phyloP scores from a whole-genome alignment of 2,797 vertebrate species.

The Macropodus opercularis region DNA sequence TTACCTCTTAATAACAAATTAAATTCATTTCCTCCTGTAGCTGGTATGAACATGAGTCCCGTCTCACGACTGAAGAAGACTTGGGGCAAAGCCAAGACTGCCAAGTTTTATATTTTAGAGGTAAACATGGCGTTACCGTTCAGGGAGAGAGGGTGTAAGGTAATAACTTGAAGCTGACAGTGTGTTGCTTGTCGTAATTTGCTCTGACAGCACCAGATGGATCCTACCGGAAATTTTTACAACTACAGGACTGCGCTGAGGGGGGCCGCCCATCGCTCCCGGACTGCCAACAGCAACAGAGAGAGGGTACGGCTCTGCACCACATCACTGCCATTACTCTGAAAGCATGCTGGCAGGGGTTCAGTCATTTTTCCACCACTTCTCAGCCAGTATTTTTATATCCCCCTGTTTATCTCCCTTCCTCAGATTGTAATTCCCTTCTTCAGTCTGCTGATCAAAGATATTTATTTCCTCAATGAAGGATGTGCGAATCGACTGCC shows the following conservation, averaged over 20 bases:
- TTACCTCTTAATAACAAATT: background rate
- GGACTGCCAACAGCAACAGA: conserved; percentile 91
- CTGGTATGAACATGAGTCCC: conserved; percentile 97
- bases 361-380: background rate
- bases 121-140: conserved; percentile 72
- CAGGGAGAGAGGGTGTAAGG: background rate
- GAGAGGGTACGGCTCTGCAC: conserved; percentile 85
- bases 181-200: conserved; percentile 23
- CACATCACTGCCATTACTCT: background rate
- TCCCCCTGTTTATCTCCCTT: background rate
- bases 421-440: conserved; percentile 94
- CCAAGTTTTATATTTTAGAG: conserved; percentile 96
- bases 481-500: conserved; percentile 92
- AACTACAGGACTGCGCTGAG: conserved; percentile 93
- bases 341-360: background rate
- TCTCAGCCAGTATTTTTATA: background rate
- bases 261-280: conserved; percentile 91
- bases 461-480: conserved; percentile 96
- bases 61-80: conserved; percentile 96
- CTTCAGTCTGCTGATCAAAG: conserved; percentile 96
- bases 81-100: conserved; percentile 95
- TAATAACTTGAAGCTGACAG: conserved; percentile 30
- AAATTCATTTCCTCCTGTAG: conserved; percentile 62
- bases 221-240: conserved; percentile 95
- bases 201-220: conserved; percentile 91